A percentile compares a stretch with the other conserved stretches of the same genome.
Conservation (phyloP, 2,113 vertebrate species). For the Scatophagus argus region DNA sequence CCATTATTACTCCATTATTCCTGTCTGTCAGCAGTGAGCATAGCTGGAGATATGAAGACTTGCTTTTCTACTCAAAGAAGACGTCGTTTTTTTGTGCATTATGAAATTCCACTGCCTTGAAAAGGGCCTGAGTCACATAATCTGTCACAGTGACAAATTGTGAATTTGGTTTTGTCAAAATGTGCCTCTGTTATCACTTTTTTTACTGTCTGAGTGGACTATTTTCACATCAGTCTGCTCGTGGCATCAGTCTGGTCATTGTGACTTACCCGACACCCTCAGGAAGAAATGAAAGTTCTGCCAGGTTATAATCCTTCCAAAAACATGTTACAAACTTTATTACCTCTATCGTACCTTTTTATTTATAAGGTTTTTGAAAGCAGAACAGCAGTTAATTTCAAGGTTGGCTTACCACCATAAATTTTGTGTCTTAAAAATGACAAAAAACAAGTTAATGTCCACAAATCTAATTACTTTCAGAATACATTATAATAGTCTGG, state of each 20-base stretch:
- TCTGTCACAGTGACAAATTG: not conserved
- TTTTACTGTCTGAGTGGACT: not conserved
- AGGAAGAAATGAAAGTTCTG: constrained; percentile 16
- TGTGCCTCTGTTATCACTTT: constrained; percentile 12
- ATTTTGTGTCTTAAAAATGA: constrained; percentile 38
- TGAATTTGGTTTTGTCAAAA: not conserved
- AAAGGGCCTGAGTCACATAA: constrained; percentile 11
- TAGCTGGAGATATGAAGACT: constrained; percentile 7
- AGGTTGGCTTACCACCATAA: constrained; percentile 45
- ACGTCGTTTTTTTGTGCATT: not conserved
- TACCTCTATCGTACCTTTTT: constrained; percentile 26
- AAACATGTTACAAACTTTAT: constrained; percentile 29
- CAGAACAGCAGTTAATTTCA: constrained; percentile 48
- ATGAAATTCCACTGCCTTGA: constrained; percentile 34
- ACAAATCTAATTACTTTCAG: constrained; percentile 43
- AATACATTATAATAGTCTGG: not conserved
- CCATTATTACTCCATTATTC: not conserved
- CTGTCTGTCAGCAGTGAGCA: constrained; percentile 7
- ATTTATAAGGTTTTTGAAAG: constrained; percentile 6
- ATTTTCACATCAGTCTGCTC: constrained; percentile 15
- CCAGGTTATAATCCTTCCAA: constrained; percentile 26
- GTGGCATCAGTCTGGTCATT: constrained; percentile 34
- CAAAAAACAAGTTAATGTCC: constrained; percentile 23
- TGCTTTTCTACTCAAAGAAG: constrained; percentile 12
- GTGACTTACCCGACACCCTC: constrained; percentile 28